These are phyloP conservation scores for Mustelus asterias DNA, from an alignment of 2,113 vertebrate genomes.

Conservation along the genomic window DNA sequence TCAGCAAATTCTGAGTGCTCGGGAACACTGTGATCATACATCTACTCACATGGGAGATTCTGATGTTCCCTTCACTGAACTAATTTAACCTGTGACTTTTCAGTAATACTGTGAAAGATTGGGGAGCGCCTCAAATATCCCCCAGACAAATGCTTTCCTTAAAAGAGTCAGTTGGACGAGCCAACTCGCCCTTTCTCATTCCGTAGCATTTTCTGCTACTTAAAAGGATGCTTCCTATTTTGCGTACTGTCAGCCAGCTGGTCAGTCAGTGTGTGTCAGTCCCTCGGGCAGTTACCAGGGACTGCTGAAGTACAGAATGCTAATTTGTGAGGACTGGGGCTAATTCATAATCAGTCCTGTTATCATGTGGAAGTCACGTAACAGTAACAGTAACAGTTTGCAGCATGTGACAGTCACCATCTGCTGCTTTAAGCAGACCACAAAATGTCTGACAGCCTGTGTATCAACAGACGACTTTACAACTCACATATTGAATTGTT, in stretches of 20 bases:
- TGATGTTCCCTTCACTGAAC: background rate
- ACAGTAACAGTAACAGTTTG: conserved; percentile 41
- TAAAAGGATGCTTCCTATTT: background rate
- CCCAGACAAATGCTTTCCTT: background rate
- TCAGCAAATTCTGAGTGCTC: background rate
- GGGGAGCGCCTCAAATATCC: background rate
- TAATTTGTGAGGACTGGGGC: conserved; percentile 22
- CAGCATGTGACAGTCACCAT: conserved; percentile 45
- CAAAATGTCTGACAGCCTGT: conserved; percentile 39
- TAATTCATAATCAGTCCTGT: conserved; percentile 36
- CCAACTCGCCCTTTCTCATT: background rate
- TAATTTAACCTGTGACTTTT: background rate
- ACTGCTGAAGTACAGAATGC: background rate
- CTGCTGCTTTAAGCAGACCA: conserved; percentile 40
- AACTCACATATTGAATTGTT: background rate
- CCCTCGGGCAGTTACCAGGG: background rate
- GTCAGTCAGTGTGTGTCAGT: background rate
- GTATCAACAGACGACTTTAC: conserved; percentile 40
- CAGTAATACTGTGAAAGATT: background rate
- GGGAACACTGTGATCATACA: background rate
- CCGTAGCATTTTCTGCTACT: background rate
- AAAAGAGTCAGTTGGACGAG: background rate
- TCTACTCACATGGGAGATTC: background rate
- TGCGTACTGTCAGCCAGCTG: background rate
- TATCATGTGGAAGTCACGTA: conserved; percentile 45